A percentile compares a stretch with the other conserved stretches of the same genome.
These are phyloP conservation scores for Sesamia inferens DNA, from an alignment of 2,888 invertebrate genomes.

Conservation along the genomic window DNA sequence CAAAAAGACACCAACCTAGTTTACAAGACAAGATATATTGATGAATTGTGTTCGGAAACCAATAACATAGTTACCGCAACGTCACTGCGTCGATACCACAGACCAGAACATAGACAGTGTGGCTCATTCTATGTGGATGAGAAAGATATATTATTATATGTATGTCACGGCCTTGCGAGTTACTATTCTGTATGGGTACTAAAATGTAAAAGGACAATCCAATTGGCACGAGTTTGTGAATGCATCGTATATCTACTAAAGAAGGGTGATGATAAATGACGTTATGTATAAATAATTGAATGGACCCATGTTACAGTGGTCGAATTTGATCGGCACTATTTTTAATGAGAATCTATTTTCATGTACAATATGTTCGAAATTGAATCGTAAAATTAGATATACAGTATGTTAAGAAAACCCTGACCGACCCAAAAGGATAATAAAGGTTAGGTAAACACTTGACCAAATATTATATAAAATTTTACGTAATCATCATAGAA, in stretches of 20 bases:
- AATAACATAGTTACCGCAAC: constrained; percentile 40
- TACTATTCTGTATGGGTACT: background rate
- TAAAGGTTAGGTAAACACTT: no score
- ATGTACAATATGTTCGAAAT: no score
- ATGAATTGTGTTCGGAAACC: constrained; percentile 17
- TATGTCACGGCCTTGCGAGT: background rate
- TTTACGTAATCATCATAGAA: no score
- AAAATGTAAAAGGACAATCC: background rate
- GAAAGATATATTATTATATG: background rate
- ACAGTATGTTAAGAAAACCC: no score
- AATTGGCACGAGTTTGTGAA: no score
- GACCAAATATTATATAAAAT: no score
- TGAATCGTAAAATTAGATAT: no score
- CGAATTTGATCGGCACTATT: background rate
- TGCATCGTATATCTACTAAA: background rate
- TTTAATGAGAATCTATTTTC: background rate
- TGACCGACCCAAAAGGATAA: no score
- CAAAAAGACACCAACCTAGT: background rate
- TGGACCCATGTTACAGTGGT: background rate
- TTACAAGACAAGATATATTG: constrained; percentile 4
- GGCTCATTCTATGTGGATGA: background rate
- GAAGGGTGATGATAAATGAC: background rate
- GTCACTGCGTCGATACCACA: constrained; percentile 6
- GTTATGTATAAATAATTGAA: background rate
- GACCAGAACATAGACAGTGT: constrained; percentile 9